Evolutionary conservation across 2,888 invertebrate species (phyloP).

Genomic region (Nephrotoma guestfalica): DNA sequence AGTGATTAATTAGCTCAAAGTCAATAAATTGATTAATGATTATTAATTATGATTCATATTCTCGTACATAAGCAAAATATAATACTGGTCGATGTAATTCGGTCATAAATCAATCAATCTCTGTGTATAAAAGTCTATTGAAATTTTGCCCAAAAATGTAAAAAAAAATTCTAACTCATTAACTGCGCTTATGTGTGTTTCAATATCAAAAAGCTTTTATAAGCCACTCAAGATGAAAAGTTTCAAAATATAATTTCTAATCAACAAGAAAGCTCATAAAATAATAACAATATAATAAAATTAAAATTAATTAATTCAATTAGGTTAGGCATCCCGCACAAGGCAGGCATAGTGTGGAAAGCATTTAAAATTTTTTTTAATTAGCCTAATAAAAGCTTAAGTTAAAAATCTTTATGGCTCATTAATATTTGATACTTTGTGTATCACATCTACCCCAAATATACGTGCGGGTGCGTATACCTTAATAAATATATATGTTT

Average conservation of each 20-base stretch:
- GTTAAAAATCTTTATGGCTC: not conserved
- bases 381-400: not conserved
- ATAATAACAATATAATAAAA: not conserved
- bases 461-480: not conserved
- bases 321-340: not conserved
- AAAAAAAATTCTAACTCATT: not conserved
- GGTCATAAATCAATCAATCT: not conserved
- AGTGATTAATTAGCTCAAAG: not conserved
- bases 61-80: not conserved
- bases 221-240: not conserved
- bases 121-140: not conserved
- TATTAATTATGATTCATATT: not conserved
- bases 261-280: not conserved
- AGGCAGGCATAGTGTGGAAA: not conserved
- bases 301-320: not conserved
- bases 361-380: not conserved
- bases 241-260: not conserved
- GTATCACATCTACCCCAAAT: not conserved
- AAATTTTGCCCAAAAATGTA: not conserved
- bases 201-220: not conserved
- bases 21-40: not conserved
- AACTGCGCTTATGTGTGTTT: not conserved
- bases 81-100: not conserved
- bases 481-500: not conserved
- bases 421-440: not conserved